Conservation (phyloP, 2,888 invertebrate genomes). For the Netelia virgata region DNA sequence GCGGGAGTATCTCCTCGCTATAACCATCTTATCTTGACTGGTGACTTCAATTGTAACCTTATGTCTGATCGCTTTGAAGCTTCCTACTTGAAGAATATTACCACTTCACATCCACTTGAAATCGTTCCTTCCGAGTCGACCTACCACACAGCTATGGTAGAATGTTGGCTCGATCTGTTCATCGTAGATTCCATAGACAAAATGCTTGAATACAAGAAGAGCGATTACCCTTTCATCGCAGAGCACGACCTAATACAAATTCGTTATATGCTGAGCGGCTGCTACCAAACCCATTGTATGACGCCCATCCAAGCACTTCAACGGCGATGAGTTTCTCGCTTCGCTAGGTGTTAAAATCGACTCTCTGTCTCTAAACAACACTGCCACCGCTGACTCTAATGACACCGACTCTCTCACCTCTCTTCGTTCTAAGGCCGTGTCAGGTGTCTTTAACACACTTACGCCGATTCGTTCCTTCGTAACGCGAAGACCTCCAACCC, state of each 20-base stretch:
- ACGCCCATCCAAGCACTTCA: too few species aligned
- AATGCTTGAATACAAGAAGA: background rate
- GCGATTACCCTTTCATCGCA: background rate
- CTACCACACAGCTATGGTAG: background rate
- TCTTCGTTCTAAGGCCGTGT: too few species aligned
- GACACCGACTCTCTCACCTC: too few species aligned
- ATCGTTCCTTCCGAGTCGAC: background rate
- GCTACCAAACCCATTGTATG: too few species aligned
- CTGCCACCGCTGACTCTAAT: too few species aligned
- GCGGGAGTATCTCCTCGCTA: background rate
- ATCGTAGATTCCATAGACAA: background rate
- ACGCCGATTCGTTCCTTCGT: too few species aligned
- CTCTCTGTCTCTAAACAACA: too few species aligned
- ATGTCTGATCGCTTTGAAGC: background rate
- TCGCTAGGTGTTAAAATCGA: too few species aligned
- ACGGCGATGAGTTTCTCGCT: too few species aligned
- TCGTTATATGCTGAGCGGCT: background rate
- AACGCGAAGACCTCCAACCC: too few species aligned
- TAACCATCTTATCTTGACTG: conserved; percentile 11
- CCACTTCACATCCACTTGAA: background rate
- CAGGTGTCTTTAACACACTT: too few species aligned
- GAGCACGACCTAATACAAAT: conserved; percentile 3
- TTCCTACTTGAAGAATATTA: background rate
- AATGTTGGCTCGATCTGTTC: conserved; percentile 13
- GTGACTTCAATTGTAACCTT: conserved; percentile 34